Evolutionary conservation across 2,797 vertebrate genomes (phyloP), one percentile per base, ranked within the genome.

Genomic region (Etheostoma perlongum): DNA sequence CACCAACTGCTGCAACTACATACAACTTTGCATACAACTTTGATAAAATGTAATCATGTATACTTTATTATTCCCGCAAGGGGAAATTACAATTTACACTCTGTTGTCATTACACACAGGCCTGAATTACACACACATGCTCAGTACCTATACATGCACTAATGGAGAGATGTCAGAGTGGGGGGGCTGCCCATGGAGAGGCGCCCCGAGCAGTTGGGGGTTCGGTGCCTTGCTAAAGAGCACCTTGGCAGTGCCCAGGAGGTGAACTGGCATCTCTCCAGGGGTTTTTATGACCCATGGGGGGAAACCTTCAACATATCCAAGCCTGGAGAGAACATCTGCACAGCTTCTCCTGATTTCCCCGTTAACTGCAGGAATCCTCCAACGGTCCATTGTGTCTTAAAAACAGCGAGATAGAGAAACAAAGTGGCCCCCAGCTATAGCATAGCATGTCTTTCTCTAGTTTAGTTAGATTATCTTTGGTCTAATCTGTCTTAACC

Each of bases 401-500:
- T 59, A 68, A 65, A 58, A 77, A 68, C 57, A 40, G 6, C 2
- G 3, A 61, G 63, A 74, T 18, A 47, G 54, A 68, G 57, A 76
- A 70, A 74, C 48, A 76, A 46, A 57, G 73, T 10, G 65, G 47
- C 64, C 72, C 36, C 2, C 25, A 69, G 67, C 62, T 54, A 54
- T 54, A 76, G 27, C 63, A 25, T 51, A 74, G 67, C 69, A 52
- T 19, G 65, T 72, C 67, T 83, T 61, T 19, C 6, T 83, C 40
- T 67, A 36, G 69, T 81, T 85, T 59, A 83, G 67, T 60, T 55
- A 67, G 54, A 76, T 66, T 61, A 72, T 67, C 63, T 80, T 57
- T 23, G 54, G 58, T 82, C 71, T 71, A 71, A 69, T 72, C 66
- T 23, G 30, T 71, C 69, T 78, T 78, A 82, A 89, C 85, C 70